Conservation (phyloP, 2,797 vertebrate genomes). For the Ataeniobius toweri region DNA sequence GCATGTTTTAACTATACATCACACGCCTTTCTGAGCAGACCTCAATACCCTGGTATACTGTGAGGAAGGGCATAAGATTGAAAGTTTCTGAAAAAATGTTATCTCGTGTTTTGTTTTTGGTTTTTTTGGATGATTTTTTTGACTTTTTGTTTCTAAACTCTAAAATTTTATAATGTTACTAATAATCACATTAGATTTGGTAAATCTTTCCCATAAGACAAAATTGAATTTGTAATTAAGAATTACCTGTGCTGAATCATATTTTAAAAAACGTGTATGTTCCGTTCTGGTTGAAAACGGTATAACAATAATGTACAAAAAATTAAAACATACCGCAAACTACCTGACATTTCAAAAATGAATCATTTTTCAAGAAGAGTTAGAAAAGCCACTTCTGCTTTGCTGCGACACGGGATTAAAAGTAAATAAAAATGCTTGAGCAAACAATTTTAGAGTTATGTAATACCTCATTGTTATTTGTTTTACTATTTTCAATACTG, state of each 20-base stretch:
- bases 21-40: not conserved
- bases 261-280: not conserved
- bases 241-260: not conserved
- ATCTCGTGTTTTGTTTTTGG: not conserved
- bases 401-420: not conserved
- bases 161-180: not conserved
- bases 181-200: not conserved
- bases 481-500: conserved; percentile 43
- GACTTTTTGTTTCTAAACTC: not conserved
- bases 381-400: not conserved
- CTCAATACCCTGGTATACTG: not conserved
- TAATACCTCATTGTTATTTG: conserved; percentile 7
- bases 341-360: not conserved
- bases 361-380: not conserved
- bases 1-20: not conserved
- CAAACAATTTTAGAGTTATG: conserved; percentile 4
- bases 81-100: not conserved
- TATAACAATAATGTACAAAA: not conserved
- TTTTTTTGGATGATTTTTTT: not conserved
- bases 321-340: not conserved
- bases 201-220: not conserved
- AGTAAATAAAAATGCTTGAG: not conserved
- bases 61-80: not conserved
- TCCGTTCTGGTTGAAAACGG: not conserved
- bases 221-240: not conserved